Evolutionary conservation across 2,888 invertebrate genomes (phyloP), one percentile per base, ranked within the genome.

Genomic region (Polymixis flavicincta): DNA sequence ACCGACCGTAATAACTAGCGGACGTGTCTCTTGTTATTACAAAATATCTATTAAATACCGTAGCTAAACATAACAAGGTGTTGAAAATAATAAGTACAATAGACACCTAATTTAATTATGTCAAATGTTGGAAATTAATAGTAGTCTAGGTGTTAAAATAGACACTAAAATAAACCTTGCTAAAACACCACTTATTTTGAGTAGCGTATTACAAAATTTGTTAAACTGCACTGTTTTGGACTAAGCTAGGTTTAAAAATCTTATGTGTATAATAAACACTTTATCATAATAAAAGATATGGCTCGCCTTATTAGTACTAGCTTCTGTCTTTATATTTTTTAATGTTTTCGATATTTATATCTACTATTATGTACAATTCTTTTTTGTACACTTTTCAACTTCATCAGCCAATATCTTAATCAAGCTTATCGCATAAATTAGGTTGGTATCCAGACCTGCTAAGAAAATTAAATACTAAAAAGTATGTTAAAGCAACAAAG

Each of bases 1-100:
- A 89, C 85, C 82, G 85, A 82, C 88, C 89, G 91, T 89, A 90
- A 91, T 89, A 89, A 71, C 69, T 48, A 74, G 54, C 75, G 82
- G 88, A 91, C 92, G 90, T 92, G 91, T 82, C 89, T 88, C 78
- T 88, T 85, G 83, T 87, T 80, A 87, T 91, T 89, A 84, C 91
- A 85, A 89, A 90, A 89, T 84, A 81, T 74, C 84, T 82, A 83
- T 80, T 84, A 84, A 85, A 86, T 76, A 82, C 78, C 61, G 72
- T 28, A 42, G 22, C 65, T 54, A 73, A 80, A 83, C 59, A 67
- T 60, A 69, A 64, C 63, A 64, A 65, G 32, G 64, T 82, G 66
- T 28, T 19, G 65, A 74, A 79, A 80, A 78, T 71, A 60, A 63
- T 72, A 63, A 71, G 67, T 59, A 82, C 60, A 71, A 68, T 37